These are phyloP conservation scores for Cheilosia variabilis DNA, from an alignment of 2,888 invertebrate genomes.

Conservation along the genomic window DNA sequence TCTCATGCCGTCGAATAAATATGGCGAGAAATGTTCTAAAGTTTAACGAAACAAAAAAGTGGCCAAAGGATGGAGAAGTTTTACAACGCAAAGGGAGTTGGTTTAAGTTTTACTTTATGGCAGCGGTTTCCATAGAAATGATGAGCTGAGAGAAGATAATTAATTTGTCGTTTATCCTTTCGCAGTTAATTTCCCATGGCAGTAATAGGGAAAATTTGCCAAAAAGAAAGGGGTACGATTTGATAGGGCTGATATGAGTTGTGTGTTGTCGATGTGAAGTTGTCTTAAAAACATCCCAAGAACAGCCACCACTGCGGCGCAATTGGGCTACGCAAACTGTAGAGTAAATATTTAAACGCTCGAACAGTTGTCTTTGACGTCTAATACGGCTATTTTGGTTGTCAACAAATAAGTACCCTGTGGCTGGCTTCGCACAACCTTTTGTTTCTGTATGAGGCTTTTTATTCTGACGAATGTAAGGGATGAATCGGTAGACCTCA, in stretches of 20 bases:
- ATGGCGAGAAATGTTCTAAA: constrained; percentile 54
- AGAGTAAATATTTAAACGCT: too few species aligned
- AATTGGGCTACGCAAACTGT: too few species aligned
- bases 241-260: constrained; percentile 8
- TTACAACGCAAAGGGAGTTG: constrained; percentile 57
- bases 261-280: not conserved
- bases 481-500: too few species aligned
- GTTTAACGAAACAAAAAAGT: constrained; percentile 30
- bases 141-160: constrained; percentile 70
- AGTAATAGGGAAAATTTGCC: constrained; percentile 55
- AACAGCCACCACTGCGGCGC: too few species aligned
- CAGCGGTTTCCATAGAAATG: constrained; percentile 59
- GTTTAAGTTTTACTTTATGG: constrained; percentile 48
- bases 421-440: too few species aligned
- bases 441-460: too few species aligned
- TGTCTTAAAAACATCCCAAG: too few species aligned
- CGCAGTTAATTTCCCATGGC: constrained; percentile 72
- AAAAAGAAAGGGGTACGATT: constrained; percentile 22
- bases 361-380: too few species aligned
- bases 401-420: too few species aligned
- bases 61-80: constrained; percentile 45
- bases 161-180: constrained; percentile 74
- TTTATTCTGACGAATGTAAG: too few species aligned
- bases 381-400: too few species aligned
- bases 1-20: not conserved